phyloP scores from a whole-genome alignment of 2,113 vertebrate species.

The Ramphastos sulfuratus region DNA sequence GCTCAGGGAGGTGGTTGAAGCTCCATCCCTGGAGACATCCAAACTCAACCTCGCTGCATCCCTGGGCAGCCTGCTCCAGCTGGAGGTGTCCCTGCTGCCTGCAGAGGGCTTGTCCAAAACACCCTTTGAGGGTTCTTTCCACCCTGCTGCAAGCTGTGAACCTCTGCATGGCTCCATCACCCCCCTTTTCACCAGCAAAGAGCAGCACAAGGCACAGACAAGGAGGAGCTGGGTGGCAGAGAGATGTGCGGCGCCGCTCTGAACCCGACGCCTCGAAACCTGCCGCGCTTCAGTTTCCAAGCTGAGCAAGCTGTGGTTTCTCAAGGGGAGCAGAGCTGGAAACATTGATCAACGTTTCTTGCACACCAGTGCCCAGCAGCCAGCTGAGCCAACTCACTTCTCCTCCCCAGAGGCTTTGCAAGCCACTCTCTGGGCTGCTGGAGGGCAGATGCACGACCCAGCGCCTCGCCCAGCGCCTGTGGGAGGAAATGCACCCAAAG shows the following conservation, averaged over 20 bases:
- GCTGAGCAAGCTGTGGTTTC: not conserved
- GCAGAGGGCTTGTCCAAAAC: too few relatives aligned
- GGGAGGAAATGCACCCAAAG: not conserved
- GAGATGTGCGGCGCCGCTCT: not conserved
- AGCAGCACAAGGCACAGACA: not conserved
- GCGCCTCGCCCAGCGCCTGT: rapidly evolving
- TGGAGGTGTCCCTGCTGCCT: too few relatives aligned
- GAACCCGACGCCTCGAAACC: not conserved
- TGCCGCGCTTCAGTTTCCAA: not conserved
- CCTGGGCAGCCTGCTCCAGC: too few relatives aligned
- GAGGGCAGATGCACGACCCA: not conserved
- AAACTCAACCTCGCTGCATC: too few relatives aligned
- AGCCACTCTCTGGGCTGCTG: not conserved
- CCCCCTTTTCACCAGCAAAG: not conserved
- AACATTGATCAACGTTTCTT: not conserved
- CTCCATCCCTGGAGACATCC: too few relatives aligned
- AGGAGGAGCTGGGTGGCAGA: too few relatives aligned
- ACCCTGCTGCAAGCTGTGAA: too few relatives aligned
- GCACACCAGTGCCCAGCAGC: too few relatives aligned
- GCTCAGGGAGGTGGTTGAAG: too few relatives aligned
- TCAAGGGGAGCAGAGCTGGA: not conserved
- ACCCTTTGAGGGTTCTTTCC: too few relatives aligned
- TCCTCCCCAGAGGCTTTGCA: not conserved
- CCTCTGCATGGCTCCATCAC: too few relatives aligned
- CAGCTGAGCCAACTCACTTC: too few relatives aligned